Evolutionary conservation across 2,797 vertebrate species (phyloP), one percentile per base, ranked within the genome.

Genomic region (Melanotaenia maccullochi): DNA sequence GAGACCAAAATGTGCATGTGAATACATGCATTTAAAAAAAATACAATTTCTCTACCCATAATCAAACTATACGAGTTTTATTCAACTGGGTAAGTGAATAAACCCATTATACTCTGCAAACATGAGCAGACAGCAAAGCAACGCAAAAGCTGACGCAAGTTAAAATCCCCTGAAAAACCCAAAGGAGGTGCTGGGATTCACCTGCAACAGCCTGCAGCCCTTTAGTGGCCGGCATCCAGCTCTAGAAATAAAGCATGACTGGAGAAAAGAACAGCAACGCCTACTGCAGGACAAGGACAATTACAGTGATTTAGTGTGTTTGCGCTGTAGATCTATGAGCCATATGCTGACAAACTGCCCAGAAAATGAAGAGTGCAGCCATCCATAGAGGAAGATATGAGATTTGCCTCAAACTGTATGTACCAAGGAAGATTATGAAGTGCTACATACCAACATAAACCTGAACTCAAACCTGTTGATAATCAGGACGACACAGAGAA

Each of bases 131-230:
- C 12, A 76, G 55, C 24, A 33, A 55, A 62, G 60, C 24, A 47
- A 68, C 0, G 4, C 0, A 68, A 68, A 60, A 65, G 70, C 73
- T 86, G 80, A 85, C 25, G 28, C 54, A 59, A 74, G 24, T 64
- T 60, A 20, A 74, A 81, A 66, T 74, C 64, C 71, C 55, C 67
- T 52, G 20, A 74, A 79, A 71, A 16, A 11, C n/a, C 66, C 33
- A 9, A 33, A 71, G 60, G 70, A 75, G 70, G 64, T 20, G 59
- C 33, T 32, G 1, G 54, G 67, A 81, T 78, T 83, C 81, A 89
- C 87, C 86, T 89, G 84, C 85, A 77, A 73, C 22, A 20, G 66
- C 56, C 20, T 63, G 58, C 76, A 68, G 60, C 22, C 58, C 61
- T 58, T 63, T 25, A 5, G 0, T 83, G 79, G 81, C 67, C 49